phyloP scores from a whole-genome alignment of 2,113 vertebrate species.

The Hylia prasina region DNA sequence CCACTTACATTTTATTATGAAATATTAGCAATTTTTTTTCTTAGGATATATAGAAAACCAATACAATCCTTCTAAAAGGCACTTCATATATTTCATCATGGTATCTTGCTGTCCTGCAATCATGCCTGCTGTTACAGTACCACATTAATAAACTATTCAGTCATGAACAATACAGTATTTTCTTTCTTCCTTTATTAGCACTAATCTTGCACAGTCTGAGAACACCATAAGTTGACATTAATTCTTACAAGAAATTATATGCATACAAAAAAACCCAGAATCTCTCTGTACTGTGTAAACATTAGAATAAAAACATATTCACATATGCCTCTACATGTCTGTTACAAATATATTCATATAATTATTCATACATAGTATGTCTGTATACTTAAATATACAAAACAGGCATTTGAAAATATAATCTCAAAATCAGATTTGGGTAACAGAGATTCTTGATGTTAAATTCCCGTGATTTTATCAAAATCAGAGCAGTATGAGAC shows the following conservation, averaged over 20 bases:
- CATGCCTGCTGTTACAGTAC: not conserved
- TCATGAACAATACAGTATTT: not conserved
- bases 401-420: not conserved
- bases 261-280: not conserved
- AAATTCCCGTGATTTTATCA: not conserved
- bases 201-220: not conserved
- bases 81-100: not conserved
- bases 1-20: not conserved
- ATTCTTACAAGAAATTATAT: not conserved
- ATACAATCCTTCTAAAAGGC: not conserved
- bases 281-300: not conserved
- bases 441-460: not conserved
- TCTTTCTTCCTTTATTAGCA: not conserved
- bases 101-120: not conserved
- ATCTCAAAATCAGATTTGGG: not conserved
- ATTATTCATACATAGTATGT: not conserved
- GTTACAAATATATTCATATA: not conserved
- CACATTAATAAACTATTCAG: not conserved
- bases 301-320: not conserved
- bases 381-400: not conserved
- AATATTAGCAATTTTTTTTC: not conserved
- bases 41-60: not conserved
- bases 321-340: not conserved
- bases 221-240: not conserved
- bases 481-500: not conserved